These are phyloP conservation scores for Struthidea cinerea DNA, from an alignment of 2,113 vertebrate species.

Conservation along the genomic window DNA sequence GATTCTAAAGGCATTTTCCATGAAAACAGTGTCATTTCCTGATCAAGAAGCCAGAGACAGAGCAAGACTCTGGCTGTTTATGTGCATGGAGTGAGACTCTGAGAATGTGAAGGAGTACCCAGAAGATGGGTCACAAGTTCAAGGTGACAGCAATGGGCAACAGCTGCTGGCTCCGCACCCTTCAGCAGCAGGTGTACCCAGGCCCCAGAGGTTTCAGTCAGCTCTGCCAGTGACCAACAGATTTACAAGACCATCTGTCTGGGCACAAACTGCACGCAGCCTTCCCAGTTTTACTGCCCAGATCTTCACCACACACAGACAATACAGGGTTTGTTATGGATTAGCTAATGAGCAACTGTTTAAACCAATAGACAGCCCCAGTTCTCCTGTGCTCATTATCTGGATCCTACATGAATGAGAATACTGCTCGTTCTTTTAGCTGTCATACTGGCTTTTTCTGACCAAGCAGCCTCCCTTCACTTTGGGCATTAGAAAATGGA, in stretches of 20 bases:
- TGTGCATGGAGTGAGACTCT: background rate
- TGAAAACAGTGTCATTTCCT: background rate
- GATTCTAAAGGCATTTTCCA: background rate
- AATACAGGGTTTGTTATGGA: slow-evolving; percentile 38
- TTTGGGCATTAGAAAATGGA: background rate
- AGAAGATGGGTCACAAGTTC: slow-evolving; percentile 39
- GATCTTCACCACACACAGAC: background rate
- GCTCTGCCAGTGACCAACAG: slow-evolving; percentile 21
- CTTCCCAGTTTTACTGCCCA: slow-evolving; percentile 11
- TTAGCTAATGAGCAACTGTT: slow-evolving; percentile 49
- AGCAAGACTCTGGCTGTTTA: background rate
- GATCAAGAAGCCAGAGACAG: background rate
- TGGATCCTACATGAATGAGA: background rate
- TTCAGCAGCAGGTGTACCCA: slow-evolving; percentile 46
- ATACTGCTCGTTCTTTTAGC: background rate
- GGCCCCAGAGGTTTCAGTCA: slow-evolving; percentile 42
- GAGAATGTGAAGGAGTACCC: background rate
- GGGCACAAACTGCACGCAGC: slow-evolving; percentile 7
- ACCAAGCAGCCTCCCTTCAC: background rate
- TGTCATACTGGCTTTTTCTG: background rate
- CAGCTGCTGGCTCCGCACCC: slow-evolving; percentile 27
- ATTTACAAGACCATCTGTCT: slow-evolving; percentile 26
- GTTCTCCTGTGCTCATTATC: background rate
- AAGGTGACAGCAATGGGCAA: slow-evolving; percentile 27
- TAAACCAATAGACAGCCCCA: background rate